Evolutionary conservation across 2,797 vertebrate species (phyloP).

Genomic region (Paratrypauchen microcephalus): DNA sequence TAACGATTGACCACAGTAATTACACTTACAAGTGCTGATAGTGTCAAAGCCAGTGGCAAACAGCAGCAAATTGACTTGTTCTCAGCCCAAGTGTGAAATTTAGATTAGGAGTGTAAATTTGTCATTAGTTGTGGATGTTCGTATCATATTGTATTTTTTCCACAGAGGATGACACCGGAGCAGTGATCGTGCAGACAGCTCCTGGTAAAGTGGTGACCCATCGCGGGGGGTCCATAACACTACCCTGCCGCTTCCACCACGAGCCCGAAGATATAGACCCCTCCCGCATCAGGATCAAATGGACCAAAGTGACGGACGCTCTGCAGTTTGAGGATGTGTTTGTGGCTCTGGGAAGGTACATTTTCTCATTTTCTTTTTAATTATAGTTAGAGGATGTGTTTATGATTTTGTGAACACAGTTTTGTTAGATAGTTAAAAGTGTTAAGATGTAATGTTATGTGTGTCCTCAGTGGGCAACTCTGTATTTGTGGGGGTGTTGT

Average conservation of each 20-base stretch:
- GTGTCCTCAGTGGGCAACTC: too few species aligned
- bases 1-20: slow-evolving; percentile 9
- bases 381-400: not conserved
- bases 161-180: slow-evolving; percentile 89
- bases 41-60: slow-evolving; percentile 12
- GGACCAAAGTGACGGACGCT: slow-evolving; percentile 90
- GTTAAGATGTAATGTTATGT: too few species aligned
- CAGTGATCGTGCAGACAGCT: slow-evolving; percentile 92
- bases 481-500: too few species aligned
- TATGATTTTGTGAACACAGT: not conserved
- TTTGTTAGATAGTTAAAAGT: not conserved
- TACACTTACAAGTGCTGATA: slow-evolving; percentile 6
- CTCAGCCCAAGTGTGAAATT: slow-evolving; percentile 6
- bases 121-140: not conserved
- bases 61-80: slow-evolving; percentile 4
- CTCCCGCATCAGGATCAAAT: slow-evolving; percentile 89
- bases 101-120: slow-evolving; percentile 8
- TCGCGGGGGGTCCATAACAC: slow-evolving; percentile 90
- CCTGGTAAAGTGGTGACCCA: slow-evolving; percentile 93
- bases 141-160: not conserved
- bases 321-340: slow-evolving; percentile 90
- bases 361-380: not conserved
- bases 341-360: slow-evolving; percentile 83
- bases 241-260: slow-evolving; percentile 93
- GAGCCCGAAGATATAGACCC: slow-evolving; percentile 81